phyloP scores from a whole-genome alignment of 1,140 invertebrate species.

The Liolophura sinensis region DNA sequence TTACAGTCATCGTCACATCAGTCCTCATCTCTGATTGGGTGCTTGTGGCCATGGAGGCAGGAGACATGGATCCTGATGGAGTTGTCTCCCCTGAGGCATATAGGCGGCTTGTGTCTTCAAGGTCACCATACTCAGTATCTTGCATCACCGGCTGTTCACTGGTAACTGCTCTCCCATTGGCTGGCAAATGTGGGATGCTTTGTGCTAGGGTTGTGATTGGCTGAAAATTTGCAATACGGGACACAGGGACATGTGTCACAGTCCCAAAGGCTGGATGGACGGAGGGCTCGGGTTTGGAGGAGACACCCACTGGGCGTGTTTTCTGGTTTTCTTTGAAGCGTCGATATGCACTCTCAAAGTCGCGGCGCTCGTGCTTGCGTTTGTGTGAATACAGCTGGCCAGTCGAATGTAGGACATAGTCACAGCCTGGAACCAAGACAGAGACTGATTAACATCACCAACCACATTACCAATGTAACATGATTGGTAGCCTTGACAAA shows the following conservation, averaged over 20 bases:
- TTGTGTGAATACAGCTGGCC: slow-evolving; percentile 98
- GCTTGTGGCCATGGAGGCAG: background rate
- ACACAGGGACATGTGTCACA: background rate
- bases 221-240: too few relatives aligned
- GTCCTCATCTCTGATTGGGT: too few relatives aligned
- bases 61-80: background rate
- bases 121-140: background rate
- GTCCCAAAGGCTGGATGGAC: background rate
- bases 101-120: background rate
- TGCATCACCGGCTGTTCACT: background rate
- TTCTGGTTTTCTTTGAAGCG: slow-evolving; percentile 33
- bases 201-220: too few relatives aligned
- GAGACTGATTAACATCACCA: slow-evolving; percentile 1
- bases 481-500: too few relatives aligned
- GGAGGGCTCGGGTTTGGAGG: background rate
- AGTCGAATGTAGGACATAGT: slow-evolving; percentile 93
- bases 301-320: background rate
- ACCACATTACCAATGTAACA: too few relatives aligned
- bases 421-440: slow-evolving; percentile 69
- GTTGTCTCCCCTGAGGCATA: background rate
- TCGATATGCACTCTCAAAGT: slow-evolving; percentile 53
- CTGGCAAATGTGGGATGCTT: too few relatives aligned
- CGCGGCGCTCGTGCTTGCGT: slow-evolving; percentile 82
- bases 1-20: too few relatives aligned
- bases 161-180: too few relatives aligned